A percentile compares a stretch with the other conserved stretches of the same genome.
Conservation (phyloP, 1,140 invertebrate genomes). For the Nephotettix cincticeps region DNA sequence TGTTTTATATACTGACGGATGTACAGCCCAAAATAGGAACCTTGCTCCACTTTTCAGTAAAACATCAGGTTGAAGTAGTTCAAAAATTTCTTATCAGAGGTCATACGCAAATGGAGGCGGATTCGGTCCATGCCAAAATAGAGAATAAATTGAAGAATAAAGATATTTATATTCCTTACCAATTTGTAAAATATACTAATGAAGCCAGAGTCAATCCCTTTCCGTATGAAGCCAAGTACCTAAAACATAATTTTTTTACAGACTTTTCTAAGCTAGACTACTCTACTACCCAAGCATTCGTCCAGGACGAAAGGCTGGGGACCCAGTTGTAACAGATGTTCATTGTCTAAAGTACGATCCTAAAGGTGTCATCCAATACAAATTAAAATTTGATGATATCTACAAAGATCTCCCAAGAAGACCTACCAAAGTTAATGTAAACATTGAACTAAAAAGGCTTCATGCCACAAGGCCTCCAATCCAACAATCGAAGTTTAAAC, state of each 20-base stretch:
- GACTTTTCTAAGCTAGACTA: background rate
- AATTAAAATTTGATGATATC: background rate
- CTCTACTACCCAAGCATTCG: constrained; percentile 25
- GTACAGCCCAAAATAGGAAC: constrained; percentile 30
- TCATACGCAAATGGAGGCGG: constrained; percentile 47
- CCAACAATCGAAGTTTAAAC: background rate
- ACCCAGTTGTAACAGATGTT: constrained; percentile 28
- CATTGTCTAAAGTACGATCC: background rate
- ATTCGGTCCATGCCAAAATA: constrained; percentile 37
- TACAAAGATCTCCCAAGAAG: background rate
- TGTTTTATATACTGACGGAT: constrained; percentile 42
- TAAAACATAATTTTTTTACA: constrained; percentile 6
- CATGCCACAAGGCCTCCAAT: background rate
- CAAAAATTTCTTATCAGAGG: constrained; percentile 47
- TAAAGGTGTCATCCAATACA: background rate
- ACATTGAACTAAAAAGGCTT: background rate
- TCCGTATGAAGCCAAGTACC: constrained; percentile 3
- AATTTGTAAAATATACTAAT: constrained; percentile 33
- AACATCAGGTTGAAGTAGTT: constrained; percentile 34
- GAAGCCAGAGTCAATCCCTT: constrained; percentile 28
- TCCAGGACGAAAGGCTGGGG: constrained; percentile 19
- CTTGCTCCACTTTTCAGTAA: background rate
- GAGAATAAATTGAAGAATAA: constrained; percentile 39
- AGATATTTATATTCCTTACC: constrained; percentile 37
- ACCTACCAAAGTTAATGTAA: background rate